Percentiles rank a stretch among this genome's conserved stretches.
phyloP scores from a whole-genome alignment of 2,888 invertebrate genomes.

The Melanostoma mellinum region DNA sequence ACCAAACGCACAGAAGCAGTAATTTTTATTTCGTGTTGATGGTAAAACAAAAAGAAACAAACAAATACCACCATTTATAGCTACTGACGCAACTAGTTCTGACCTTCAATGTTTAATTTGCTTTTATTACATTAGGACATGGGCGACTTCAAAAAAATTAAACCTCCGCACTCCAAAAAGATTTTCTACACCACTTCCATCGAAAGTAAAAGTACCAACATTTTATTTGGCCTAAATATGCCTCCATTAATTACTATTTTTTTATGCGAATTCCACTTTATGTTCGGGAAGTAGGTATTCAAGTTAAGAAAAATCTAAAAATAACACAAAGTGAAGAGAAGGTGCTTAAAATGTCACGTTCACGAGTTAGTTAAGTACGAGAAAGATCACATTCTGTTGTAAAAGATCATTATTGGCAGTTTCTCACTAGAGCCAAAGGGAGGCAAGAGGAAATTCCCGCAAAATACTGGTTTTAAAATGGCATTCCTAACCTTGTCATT shows the following conservation, averaged over 20 bases:
- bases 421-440: background rate
- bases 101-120: slow-evolving; percentile 33
- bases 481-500: slow-evolving; percentile 11
- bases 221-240: slow-evolving; percentile 9
- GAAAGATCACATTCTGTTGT: background rate
- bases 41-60: no score
- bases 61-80: background rate
- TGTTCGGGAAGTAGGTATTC: no score
- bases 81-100: background rate
- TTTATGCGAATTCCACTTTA: background rate
- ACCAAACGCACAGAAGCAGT: slow-evolving; percentile 36
- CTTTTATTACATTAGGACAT: background rate
- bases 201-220: slow-evolving; percentile 39
- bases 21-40: background rate
- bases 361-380: background rate
- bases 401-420: background rate
- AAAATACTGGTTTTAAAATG: slow-evolving; percentile 25
- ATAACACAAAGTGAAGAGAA: slow-evolving; percentile 10
- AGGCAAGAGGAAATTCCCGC: background rate
- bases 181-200: background rate
- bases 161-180: slow-evolving; percentile 19
- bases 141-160: background rate
- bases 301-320: background rate
- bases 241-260: slow-evolving; percentile 2
- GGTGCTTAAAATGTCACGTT: slow-evolving; percentile 32